Percentiles rank a stretch among this genome's conserved stretches.
phyloP scores from a whole-genome alignment of 2,113 vertebrate genomes.

The Apistogramma diplotaenia region DNA sequence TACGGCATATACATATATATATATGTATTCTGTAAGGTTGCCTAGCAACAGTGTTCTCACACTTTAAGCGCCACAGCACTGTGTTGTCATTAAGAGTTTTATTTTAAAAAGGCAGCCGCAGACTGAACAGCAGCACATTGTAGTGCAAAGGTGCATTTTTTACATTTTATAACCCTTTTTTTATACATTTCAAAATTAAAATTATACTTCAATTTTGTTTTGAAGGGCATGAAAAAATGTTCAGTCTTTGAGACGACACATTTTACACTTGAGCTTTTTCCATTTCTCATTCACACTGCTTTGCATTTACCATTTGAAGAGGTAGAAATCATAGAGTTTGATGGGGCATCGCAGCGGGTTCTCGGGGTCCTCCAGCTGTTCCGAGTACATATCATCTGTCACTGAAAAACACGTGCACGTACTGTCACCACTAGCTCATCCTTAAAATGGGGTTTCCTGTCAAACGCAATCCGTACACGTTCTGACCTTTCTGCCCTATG shows the following conservation, averaged over 20 bases:
- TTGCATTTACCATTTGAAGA: conserved; percentile 97
- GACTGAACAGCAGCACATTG: neutral
- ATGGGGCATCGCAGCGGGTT: conserved; percentile 97
- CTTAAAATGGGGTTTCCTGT: neutral
- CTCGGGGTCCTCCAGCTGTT: conserved; percentile 96
- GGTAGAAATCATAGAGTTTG: conserved; percentile 99
- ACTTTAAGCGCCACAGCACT: conserved; percentile 8
- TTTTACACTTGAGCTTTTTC: neutral
- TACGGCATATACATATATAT: neutral
- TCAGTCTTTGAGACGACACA: neutral
- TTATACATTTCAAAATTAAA: too few relatives aligned
- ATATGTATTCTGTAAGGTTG: conserved; percentile 31
- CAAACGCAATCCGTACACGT: neutral
- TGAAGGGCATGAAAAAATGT: too few relatives aligned
- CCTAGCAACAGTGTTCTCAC: conserved; percentile 41
- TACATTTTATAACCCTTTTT: too few relatives aligned
- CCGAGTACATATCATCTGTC: conserved; percentile 99
- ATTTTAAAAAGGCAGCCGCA: neutral
- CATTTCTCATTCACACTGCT: neutral
- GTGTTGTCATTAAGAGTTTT: conserved; percentile 13
- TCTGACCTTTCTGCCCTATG: conserved; percentile 93
- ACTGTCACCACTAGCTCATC: neutral
- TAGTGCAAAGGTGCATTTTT: neutral
- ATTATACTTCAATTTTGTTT: too few relatives aligned
- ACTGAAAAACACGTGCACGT: conserved; percentile 69